Evolutionary conservation across 1,140 invertebrate species (phyloP).

Genomic region (Riptortus pedestris): DNA sequence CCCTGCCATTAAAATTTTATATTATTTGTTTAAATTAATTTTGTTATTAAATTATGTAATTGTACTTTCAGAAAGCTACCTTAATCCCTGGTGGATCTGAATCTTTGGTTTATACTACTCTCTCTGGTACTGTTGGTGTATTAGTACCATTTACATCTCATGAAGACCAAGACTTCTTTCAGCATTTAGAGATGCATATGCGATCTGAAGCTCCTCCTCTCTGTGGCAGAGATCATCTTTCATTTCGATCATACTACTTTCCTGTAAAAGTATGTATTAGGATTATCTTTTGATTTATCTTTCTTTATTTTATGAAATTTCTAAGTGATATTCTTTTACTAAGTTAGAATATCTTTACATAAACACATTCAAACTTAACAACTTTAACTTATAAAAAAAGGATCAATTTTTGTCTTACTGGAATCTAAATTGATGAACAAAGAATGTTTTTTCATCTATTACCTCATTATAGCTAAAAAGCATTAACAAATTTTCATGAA

Average conservation of each 20-base stretch:
- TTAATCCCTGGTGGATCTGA: constrained; percentile 95
- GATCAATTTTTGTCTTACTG: no score
- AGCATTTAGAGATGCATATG: constrained; percentile 99
- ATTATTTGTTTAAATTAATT: no score
- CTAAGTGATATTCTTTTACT: no score
- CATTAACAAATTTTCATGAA: no score
- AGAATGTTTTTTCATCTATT: no score
- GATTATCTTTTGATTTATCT: not conserved
- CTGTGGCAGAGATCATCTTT: constrained; percentile 94
- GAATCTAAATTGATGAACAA: no score
- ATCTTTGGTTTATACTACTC: constrained; percentile 87
- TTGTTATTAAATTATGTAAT: not conserved
- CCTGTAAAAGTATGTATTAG: constrained; percentile 72
- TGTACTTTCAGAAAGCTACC: constrained; percentile 69
- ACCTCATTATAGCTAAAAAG: no score
- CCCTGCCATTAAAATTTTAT: no score
- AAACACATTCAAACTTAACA: no score
- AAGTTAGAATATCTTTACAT: no score
- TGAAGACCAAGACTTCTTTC: constrained; percentile 98
- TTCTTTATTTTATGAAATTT: not conserved
- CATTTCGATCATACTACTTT: constrained; percentile 94
- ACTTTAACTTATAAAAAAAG: no score
- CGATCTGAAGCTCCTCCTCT: constrained; percentile 89
- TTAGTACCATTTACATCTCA: constrained; percentile 95
- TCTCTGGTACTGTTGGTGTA: constrained; percentile 91